Evolutionary conservation across 2,797 vertebrate species (phyloP).

Genomic region (Cynopterus sphinx): DNA sequence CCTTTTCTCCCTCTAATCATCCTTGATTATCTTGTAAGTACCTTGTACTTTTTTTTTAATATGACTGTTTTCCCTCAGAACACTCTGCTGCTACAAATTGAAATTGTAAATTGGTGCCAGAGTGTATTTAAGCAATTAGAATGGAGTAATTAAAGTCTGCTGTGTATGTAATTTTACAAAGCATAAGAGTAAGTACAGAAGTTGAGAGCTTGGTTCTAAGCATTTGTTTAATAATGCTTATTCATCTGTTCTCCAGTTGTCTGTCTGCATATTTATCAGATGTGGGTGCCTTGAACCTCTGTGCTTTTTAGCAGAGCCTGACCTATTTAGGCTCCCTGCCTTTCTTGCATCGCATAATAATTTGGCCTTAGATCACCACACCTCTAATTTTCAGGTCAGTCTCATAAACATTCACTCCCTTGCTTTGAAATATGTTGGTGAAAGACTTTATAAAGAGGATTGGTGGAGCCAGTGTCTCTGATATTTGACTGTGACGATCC

Average conservation of each 20-base stretch:
- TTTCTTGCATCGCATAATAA: constrained; percentile 34
- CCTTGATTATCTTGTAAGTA: constrained; percentile 33
- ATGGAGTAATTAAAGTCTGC: constrained; percentile 61
- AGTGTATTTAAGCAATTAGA: constrained; percentile 59
- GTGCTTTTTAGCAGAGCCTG: constrained; percentile 61
- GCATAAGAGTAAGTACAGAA: background rate
- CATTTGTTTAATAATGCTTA: constrained; percentile 11
- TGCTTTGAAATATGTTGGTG: constrained; percentile 43
- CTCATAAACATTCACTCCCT: constrained; percentile 33
- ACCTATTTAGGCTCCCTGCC: constrained; percentile 63
- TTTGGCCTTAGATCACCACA: constrained; percentile 53
- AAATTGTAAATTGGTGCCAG: constrained; percentile 37
- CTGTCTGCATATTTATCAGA: constrained; percentile 44
- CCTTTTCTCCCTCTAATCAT: constrained; percentile 17
- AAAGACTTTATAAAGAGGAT: constrained; percentile 9
- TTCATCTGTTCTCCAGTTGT: constrained; percentile 34
- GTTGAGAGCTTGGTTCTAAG: background rate
- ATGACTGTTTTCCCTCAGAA: constrained; percentile 58
- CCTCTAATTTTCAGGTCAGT: constrained; percentile 30
- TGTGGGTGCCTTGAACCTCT: constrained; percentile 44
- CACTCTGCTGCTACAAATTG: constrained; percentile 43
- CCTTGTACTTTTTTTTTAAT: background rate
- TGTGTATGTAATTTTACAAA: constrained; percentile 47
- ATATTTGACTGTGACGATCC: background rate
- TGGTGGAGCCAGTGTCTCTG: background rate